phyloP scores from a whole-genome alignment of 2,888 invertebrate genomes.

The Cremastobaeus sp. region DNA sequence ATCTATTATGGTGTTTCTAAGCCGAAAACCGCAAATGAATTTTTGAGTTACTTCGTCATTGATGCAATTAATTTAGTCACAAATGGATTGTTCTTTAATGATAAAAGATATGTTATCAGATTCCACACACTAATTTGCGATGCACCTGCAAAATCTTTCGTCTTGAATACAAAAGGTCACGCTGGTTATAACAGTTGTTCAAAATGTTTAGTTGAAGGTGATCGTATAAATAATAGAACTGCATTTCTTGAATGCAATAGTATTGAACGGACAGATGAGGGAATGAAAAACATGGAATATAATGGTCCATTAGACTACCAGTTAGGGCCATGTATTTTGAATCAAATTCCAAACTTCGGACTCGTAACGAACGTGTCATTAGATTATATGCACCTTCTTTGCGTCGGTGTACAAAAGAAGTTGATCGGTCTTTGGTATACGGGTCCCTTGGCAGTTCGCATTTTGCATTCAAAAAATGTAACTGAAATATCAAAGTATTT shows the following conservation, averaged over 20 bases:
- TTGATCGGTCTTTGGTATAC: slow-evolving; percentile 1
- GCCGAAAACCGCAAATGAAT: slow-evolving; percentile 6
- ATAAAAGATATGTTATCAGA: neutral
- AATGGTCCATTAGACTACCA: slow-evolving; percentile 12
- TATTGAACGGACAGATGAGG: neutral
- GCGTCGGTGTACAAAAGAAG: slow-evolving; percentile 4
- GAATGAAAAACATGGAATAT: slow-evolving; percentile 2
- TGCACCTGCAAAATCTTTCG: slow-evolving; percentile 31
- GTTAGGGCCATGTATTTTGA: slow-evolving; percentile 3
- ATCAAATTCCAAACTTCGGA: slow-evolving; percentile 6
- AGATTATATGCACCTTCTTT: slow-evolving; percentile 16
- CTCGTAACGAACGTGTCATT: slow-evolving; percentile 8
- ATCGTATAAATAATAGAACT: neutral
- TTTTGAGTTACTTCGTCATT: slow-evolving; percentile 1
- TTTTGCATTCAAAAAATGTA: neutral
- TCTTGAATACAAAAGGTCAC: slow-evolving; percentile 28
- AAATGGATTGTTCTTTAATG: neutral
- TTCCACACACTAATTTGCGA: slow-evolving; percentile 16
- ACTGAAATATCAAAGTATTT: neutral
- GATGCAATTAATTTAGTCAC: neutral
- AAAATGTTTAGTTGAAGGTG: slow-evolving; percentile 8
- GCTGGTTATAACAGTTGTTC: slow-evolving; percentile 12
- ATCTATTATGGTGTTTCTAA: slow-evolving; percentile 2
- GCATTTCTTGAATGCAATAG: neutral
- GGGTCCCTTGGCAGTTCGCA: neutral